A percentile compares a stretch with the other conserved stretches of the same genome.
Evolutionary conservation across 2,113 vertebrate genomes (phyloP).

Genomic region (Vidua chalybeata): DNA sequence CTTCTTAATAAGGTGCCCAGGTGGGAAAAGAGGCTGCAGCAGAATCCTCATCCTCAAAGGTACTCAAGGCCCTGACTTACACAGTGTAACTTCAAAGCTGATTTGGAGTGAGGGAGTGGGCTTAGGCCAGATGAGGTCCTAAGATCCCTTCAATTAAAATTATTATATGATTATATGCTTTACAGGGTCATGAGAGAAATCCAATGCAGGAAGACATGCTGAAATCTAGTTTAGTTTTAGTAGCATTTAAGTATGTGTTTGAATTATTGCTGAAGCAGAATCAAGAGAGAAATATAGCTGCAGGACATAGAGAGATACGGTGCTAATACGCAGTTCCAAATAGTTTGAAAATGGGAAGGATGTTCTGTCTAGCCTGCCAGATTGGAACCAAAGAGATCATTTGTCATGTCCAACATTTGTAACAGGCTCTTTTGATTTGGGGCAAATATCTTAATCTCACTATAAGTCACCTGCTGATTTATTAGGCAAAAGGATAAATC

Average conservation of each 20-base stretch:
- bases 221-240: background rate
- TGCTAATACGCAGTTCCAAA: background rate
- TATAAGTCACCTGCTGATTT: background rate
- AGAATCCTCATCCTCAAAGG: background rate
- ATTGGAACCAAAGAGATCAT: background rate
- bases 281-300: background rate
- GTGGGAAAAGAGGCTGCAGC: background rate
- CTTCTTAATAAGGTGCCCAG: background rate
- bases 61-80: background rate
- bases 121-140: background rate
- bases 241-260: background rate
- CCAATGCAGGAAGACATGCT: background rate
- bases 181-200: background rate
- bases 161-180: background rate
- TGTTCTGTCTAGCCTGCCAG: background rate
- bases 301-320: background rate
- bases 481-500: background rate
- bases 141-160: background rate
- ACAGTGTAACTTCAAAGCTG: background rate
- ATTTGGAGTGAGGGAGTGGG: background rate
- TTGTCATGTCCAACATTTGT: background rate
- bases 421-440: background rate
- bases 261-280: background rate
- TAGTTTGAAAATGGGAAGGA: background rate
- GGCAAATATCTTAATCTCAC: background rate